phyloP scores from a whole-genome alignment of 2,888 invertebrate genomes.

The Argyresthia albistria region DNA sequence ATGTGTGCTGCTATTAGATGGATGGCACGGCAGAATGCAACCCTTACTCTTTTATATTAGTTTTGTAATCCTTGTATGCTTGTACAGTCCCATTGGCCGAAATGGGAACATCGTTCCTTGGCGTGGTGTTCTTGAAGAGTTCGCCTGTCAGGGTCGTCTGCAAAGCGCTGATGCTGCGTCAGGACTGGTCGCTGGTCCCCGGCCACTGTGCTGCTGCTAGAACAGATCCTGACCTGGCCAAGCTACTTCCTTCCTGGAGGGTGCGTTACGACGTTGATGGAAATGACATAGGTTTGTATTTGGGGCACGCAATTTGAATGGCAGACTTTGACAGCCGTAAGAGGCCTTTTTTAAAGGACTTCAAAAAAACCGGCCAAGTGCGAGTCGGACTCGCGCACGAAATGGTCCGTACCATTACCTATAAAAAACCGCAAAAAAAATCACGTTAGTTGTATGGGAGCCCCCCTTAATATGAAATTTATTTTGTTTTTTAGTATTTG shows the following conservation, averaged over 20 bases:
- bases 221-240: constrained; percentile 28
- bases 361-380: no score
- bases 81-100: no score
- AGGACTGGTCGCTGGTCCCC: constrained; percentile 36
- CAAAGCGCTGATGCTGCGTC: constrained; percentile 25
- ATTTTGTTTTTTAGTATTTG: no score
- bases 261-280: constrained; percentile 22
- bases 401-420: no score
- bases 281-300: constrained; percentile 15
- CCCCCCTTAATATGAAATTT: no score
- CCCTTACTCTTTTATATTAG: neutral
- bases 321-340: no score
- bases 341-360: no score
- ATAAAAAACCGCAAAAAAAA: no score
- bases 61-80: neutral
- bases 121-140: constrained; percentile 22
- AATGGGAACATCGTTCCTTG: constrained; percentile 15
- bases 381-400: no score
- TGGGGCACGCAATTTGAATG: neutral
- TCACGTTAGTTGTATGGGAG: no score
- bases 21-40: neutral
- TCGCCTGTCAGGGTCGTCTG: constrained; percentile 21
- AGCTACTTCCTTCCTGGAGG: constrained; percentile 25
- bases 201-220: constrained; percentile 36
- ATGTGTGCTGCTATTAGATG: no score